Percentiles rank a stretch among this genome's conserved stretches.
phyloP scores from a whole-genome alignment of 2,113 vertebrate genomes.

The Ctenomys sociabilis region DNA sequence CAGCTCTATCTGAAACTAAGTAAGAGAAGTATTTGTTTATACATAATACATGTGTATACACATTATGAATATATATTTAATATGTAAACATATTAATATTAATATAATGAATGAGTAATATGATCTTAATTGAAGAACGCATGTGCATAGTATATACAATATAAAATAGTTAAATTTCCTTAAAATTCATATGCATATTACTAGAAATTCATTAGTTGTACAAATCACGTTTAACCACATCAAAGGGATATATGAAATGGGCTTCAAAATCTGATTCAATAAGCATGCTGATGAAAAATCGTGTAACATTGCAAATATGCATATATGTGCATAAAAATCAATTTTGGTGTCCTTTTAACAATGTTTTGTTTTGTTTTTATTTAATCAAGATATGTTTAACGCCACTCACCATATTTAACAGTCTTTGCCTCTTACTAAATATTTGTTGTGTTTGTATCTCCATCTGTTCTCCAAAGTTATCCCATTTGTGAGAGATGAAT shows the following conservation, averaged over 20 bases:
- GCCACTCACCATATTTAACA: not conserved
- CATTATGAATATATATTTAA: not conserved
- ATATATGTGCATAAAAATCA: not conserved
- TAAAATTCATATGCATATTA: not conserved
- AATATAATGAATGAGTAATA: not conserved
- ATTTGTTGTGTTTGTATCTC: not conserved
- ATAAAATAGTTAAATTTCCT: not conserved
- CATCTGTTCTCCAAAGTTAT: not conserved
- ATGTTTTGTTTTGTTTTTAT: not conserved
- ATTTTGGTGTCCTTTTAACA: not conserved
- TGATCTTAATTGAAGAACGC: not conserved
- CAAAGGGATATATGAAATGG: not conserved
- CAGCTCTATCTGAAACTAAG: conserved; percentile 14
- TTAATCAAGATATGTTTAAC: conserved; percentile 9
- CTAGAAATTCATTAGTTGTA: not conserved
- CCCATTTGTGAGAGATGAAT: not conserved
- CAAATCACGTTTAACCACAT: not conserved
- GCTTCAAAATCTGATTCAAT: not conserved
- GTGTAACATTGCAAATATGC: not conserved
- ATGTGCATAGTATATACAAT: not conserved
- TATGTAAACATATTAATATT: not conserved
- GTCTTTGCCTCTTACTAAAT: not conserved
- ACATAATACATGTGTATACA: not conserved
- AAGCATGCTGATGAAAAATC: not conserved
- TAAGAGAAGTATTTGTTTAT: not conserved